phyloP scores from a whole-genome alignment of 2,888 invertebrate species.

The Sinohyriopsis cumingii region DNA sequence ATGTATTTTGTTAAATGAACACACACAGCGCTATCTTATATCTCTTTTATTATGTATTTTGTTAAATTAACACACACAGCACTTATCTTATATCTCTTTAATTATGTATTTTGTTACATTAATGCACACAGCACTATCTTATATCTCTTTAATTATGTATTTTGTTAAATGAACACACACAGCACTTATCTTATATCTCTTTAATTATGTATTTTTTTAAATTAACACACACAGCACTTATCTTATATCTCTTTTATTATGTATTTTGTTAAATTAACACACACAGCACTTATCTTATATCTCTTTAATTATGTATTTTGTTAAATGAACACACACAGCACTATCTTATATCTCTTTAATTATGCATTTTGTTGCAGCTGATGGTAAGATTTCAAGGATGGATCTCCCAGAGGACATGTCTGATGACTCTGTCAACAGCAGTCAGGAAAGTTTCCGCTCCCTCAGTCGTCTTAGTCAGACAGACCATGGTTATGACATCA shows the following conservation, averaged over 20 bases:
- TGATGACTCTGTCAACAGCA: slow-evolving; percentile 33
- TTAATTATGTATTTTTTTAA: background rate
- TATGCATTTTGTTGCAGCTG: slow-evolving; percentile 35
- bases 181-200: no score
- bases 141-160: background rate
- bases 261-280: background rate
- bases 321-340: no score
- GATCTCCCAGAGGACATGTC: slow-evolving; percentile 35
- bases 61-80: background rate
- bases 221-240: no score
- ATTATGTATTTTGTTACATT: slow-evolving; percentile 13
- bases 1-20: background rate
- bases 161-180: background rate
- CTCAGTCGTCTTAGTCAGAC: slow-evolving; percentile 40
- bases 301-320: background rate
- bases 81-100: no score
- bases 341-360: no score
- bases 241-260: no score
- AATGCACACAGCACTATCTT: no score
- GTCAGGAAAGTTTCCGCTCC: slow-evolving; percentile 36
- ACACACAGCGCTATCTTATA: no score
- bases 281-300: no score
- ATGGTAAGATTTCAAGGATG: slow-evolving; percentile 57
- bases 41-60: background rate
- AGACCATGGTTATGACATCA: slow-evolving; percentile 58